phyloP scores from a whole-genome alignment of 2,888 invertebrate genomes.

The Epiblema foenella region DNA sequence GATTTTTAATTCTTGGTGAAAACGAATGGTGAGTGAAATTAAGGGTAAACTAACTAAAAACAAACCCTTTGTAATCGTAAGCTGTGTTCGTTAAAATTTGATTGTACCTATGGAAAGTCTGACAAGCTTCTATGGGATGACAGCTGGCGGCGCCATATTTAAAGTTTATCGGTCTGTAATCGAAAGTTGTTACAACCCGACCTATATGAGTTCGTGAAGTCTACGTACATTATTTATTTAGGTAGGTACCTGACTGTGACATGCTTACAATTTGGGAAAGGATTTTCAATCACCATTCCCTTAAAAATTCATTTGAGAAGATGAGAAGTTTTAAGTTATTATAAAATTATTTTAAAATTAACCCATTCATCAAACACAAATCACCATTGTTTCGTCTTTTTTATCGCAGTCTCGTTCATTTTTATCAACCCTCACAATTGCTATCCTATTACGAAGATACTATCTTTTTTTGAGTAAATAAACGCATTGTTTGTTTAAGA shows the following conservation, averaged over 20 bases:
- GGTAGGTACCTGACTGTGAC: too few relatives aligned
- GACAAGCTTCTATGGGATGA: too few relatives aligned
- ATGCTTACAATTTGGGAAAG: not conserved
- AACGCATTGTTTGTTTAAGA: constrained; percentile 53
- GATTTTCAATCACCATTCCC: not conserved
- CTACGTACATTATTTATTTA: too few relatives aligned
- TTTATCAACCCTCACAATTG: constrained; percentile 63
- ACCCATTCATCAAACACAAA: constrained; percentile 23
- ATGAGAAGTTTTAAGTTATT: constrained; percentile 18
- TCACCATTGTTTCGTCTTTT: constrained; percentile 48
- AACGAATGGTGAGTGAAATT: too few relatives aligned
- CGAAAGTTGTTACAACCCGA: too few relatives aligned
- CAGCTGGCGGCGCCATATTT: too few relatives aligned
- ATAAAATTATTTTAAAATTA: constrained; percentile 7
- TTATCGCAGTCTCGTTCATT: constrained; percentile 54
- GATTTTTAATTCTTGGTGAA: not conserved
- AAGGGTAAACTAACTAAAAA: too few relatives aligned
- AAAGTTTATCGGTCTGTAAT: too few relatives aligned
- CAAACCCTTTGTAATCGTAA: too few relatives aligned
- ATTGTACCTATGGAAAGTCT: too few relatives aligned
- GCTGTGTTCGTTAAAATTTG: too few relatives aligned
- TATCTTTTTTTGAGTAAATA: constrained; percentile 54
- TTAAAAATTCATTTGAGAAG: not conserved
- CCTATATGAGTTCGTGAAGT: too few relatives aligned
- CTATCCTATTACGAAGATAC: constrained; percentile 63